These are phyloP conservation scores for Hypomecis punctinalis DNA, from an alignment of 2,888 invertebrate genomes.

Conservation along the genomic window DNA sequence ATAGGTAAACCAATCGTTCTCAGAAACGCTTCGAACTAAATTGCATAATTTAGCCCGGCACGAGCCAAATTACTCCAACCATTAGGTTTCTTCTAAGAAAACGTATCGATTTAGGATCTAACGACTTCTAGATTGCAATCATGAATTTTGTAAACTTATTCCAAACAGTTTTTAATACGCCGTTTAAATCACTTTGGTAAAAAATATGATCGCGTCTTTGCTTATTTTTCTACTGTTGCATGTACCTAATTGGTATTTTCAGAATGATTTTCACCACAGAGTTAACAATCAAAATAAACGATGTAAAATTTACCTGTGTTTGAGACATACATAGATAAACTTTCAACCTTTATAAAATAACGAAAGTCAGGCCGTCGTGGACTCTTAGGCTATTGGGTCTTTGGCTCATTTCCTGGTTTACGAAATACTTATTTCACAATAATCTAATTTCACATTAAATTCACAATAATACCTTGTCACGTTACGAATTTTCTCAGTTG, in stretches of 20 bases:
- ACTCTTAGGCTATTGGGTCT: too few relatives aligned
- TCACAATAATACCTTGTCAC: too few relatives aligned
- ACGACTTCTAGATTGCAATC: conserved; percentile 47
- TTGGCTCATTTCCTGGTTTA: too few relatives aligned
- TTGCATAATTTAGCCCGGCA: conserved; percentile 60
- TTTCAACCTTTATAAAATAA: too few relatives aligned
- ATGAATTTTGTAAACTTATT: conserved; percentile 36
- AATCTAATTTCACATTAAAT: not conserved
- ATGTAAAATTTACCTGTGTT: too few relatives aligned
- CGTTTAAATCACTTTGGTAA: conserved; percentile 35
- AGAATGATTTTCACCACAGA: too few relatives aligned
- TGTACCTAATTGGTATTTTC: too few relatives aligned
- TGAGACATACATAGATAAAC: too few relatives aligned
- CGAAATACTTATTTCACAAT: not conserved
- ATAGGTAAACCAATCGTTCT: conserved; percentile 42
- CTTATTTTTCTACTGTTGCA: not conserved
- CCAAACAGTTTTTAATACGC: conserved; percentile 34
- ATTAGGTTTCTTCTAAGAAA: conserved; percentile 61
- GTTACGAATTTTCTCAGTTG: not conserved
- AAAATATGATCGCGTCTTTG: conserved; percentile 1
- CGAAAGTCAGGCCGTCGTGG: too few relatives aligned
- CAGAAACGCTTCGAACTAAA: conserved; percentile 50
- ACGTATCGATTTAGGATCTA: conserved; percentile 50
- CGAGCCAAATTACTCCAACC: conserved; percentile 68
- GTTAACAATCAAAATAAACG: too few relatives aligned